Percentiles rank a stretch among this genome's conserved stretches.
These are phyloP conservation scores for Drosophila anomalipes DNA, from an alignment of 2,888 invertebrate species.

Conservation along the genomic window DNA sequence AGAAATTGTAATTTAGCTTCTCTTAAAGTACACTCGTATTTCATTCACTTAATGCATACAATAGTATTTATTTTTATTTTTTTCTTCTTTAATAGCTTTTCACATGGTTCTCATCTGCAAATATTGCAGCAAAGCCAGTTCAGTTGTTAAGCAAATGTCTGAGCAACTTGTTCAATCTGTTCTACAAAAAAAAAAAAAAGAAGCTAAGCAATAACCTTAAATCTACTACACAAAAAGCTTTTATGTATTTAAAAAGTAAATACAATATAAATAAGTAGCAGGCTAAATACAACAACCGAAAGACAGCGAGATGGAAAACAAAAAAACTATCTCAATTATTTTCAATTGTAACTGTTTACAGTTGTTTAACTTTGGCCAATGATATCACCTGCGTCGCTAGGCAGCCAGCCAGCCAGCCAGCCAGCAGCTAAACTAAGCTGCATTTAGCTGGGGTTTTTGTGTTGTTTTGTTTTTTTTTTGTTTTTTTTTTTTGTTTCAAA, in stretches of 20 bases:
- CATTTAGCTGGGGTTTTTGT: constrained; percentile 52
- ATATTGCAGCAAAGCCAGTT: constrained; percentile 4
- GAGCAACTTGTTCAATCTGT: constrained; percentile 16
- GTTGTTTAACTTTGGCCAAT: constrained; percentile 77
- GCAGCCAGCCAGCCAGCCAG: constrained; percentile 22
- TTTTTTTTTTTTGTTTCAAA: constrained; percentile 19
- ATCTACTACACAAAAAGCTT: constrained; percentile 6
- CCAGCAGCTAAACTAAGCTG: constrained; percentile 58
- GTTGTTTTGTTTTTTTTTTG: neutral
- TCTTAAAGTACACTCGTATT: neutral
- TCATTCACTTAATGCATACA: neutral
- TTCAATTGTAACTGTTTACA: constrained; percentile 64
- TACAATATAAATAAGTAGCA: constrained; percentile 11
- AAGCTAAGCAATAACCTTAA: constrained; percentile 5
- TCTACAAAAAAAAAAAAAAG: neutral
- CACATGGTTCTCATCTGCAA: constrained; percentile 1
- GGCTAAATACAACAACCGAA: constrained; percentile 1
- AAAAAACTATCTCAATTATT: constrained; percentile 75
- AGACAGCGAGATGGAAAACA: constrained; percentile 48
- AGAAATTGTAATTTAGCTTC: constrained; percentile 6
- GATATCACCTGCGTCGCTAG: constrained; percentile 70
- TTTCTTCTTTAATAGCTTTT: neutral
- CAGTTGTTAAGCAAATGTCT: constrained; percentile 3
- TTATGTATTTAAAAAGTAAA: constrained; percentile 2
- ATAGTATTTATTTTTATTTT: neutral